Percentiles rank a stretch among this genome's conserved stretches.
These are phyloP conservation scores for Conistra vaccinii DNA, from an alignment of 2,888 invertebrate genomes.

Conservation along the genomic window DNA sequence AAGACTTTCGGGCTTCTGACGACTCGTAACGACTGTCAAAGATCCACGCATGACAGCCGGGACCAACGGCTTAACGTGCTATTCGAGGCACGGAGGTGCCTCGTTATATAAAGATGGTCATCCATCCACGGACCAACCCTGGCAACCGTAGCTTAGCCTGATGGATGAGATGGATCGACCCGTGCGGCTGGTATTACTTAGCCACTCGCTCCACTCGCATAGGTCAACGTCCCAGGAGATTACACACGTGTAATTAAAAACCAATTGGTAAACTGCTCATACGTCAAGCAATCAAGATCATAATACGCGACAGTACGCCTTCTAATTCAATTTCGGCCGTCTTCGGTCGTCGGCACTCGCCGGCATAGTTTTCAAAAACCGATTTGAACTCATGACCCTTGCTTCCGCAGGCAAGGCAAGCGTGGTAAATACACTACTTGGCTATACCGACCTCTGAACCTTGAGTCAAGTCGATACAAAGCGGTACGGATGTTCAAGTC, in stretches of 20 bases:
- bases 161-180: too few relatives aligned
- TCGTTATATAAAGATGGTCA: too few relatives aligned
- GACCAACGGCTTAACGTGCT: too few relatives aligned
- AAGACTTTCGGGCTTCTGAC: too few relatives aligned
- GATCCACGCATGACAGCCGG: too few relatives aligned
- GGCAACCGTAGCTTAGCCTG: too few relatives aligned
- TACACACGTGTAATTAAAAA: slow-evolving; percentile 56
- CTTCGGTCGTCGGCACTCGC: slow-evolving; percentile 72
- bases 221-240: slow-evolving; percentile 45
- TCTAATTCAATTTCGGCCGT: slow-evolving; percentile 73
- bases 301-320: slow-evolving; percentile 66
- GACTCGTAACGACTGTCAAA: too few relatives aligned
- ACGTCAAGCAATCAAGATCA: slow-evolving; percentile 60
- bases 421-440: slow-evolving; percentile 58
- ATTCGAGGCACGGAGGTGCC: too few relatives aligned
- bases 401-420: slow-evolving; percentile 73
- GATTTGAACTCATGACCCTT: slow-evolving; percentile 79
- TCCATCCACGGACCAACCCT: too few relatives aligned
- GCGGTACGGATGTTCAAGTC: slow-evolving; percentile 58
- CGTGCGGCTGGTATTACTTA: too few relatives aligned
- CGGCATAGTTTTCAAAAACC: slow-evolving; percentile 72
- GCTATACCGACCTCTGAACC: slow-evolving; percentile 68
- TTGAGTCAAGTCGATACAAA: slow-evolving; percentile 60
- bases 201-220: too few relatives aligned
- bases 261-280: slow-evolving; percentile 58